phyloP scores from a whole-genome alignment of 1,140 invertebrate genomes.

The Adelges cooleyi region DNA sequence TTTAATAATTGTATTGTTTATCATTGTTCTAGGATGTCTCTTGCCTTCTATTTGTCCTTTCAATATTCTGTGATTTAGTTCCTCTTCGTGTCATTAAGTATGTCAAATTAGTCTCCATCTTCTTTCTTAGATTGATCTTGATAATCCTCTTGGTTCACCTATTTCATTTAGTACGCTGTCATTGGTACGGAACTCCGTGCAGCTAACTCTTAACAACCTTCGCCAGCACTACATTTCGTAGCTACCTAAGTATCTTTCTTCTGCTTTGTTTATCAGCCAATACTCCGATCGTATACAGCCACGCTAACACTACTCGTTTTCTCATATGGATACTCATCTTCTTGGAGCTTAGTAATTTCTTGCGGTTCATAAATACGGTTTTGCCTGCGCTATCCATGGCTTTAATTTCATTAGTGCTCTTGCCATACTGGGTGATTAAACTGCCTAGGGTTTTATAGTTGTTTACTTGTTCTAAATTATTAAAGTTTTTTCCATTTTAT shows the following conservation, averaged over 20 bases:
- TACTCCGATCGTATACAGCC: neutral
- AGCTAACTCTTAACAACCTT: neutral
- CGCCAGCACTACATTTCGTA: neutral
- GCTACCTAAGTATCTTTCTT: neutral
- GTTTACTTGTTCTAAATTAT: neutral
- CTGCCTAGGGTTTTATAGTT: neutral
- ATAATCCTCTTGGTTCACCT: neutral
- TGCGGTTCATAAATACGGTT: slow-evolving; percentile 1
- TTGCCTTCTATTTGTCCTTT: neutral
- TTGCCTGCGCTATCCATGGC: neutral
- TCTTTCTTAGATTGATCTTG: neutral
- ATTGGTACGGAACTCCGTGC: neutral
- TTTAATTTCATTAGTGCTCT: slow-evolving; percentile 3
- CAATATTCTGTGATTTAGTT: neutral
- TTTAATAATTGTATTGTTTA: neutral
- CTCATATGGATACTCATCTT: neutral
- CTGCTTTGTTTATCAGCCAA: neutral
- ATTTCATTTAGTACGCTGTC: slow-evolving; percentile 1
- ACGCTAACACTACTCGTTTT: neutral
- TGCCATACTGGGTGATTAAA: neutral
- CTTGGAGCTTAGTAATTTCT: neutral
- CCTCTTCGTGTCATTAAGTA: neutral
- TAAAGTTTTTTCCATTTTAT: neutral
- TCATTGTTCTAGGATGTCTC: neutral
- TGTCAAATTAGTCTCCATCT: neutral